A percentile compares a stretch with the other conserved stretches of the same genome.
Conservation (phyloP, 2,888 invertebrate genomes). For the Nemotelus nigrinus region DNA sequence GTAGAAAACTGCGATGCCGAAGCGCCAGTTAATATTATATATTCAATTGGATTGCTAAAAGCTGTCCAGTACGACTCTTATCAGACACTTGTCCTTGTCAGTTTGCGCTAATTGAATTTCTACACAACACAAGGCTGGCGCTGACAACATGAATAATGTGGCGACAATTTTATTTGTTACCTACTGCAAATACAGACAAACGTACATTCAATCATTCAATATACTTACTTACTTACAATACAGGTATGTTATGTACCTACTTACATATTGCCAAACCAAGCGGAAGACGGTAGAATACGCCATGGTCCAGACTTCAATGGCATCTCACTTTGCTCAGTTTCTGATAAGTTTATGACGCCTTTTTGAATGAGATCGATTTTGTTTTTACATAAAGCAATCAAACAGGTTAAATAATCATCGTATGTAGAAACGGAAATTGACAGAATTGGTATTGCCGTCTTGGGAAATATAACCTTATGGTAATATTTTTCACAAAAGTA, state of each 20-base stretch:
- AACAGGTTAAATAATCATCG: slow-evolving; percentile 9
- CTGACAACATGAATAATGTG: slow-evolving; percentile 45
- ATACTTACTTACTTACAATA: no score
- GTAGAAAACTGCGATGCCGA: background rate
- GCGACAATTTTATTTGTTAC: slow-evolving; percentile 44
- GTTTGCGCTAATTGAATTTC: slow-evolving; percentile 44
- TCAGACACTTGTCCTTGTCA: slow-evolving; percentile 44
- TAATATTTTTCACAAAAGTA: no score
- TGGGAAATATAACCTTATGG: no score
- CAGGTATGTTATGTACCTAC: no score
- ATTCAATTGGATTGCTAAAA: slow-evolving; percentile 36
- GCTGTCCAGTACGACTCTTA: slow-evolving; percentile 39
- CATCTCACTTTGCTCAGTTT: slow-evolving; percentile 15
- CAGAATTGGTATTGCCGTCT: background rate
- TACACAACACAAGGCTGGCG: slow-evolving; percentile 32
- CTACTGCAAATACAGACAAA: background rate
- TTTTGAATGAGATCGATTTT: slow-evolving; percentile 21
- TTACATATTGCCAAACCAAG: background rate
- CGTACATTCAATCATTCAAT: no score
- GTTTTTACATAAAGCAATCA: slow-evolving; percentile 1
- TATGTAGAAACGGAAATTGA: background rate
- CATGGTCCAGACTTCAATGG: background rate
- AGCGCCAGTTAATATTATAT: slow-evolving; percentile 17
- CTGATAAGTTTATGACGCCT: slow-evolving; percentile 36
- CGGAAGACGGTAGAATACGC: slow-evolving; percentile 5